These are phyloP conservation scores for Uloborus diversus DNA, from an alignment of 1,140 invertebrate genomes.

Conservation along the genomic window DNA sequence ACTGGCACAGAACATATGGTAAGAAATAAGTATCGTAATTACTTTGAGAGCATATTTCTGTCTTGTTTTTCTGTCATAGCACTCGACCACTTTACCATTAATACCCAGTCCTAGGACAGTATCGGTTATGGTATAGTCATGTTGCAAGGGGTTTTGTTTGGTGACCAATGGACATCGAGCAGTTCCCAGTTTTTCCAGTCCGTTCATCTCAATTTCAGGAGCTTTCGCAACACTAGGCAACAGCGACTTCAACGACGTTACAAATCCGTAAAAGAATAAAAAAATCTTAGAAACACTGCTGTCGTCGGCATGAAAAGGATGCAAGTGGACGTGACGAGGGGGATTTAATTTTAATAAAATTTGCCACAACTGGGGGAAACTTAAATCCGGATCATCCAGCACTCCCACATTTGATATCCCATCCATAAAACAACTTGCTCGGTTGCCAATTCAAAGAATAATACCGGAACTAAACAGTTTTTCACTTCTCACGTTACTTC, in stretches of 20 bases:
- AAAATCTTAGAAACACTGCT: slow-evolving; percentile 15
- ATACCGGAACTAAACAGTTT: no score
- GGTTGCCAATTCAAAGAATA: no score
- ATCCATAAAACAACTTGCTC: no score
- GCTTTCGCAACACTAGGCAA: not conserved
- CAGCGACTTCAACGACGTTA: slow-evolving; percentile 30
- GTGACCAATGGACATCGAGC: slow-evolving; percentile 63
- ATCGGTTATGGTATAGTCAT: slow-evolving; percentile 94
- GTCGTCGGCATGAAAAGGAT: slow-evolving; percentile 32
- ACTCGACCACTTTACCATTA: slow-evolving; percentile 87
- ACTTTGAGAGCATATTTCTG: slow-evolving; percentile 91
- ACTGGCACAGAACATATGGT: no score
- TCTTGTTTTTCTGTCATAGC: slow-evolving; percentile 74
- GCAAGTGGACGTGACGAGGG: not conserved
- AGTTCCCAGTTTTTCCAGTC: slow-evolving; percentile 35
- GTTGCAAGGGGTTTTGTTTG: slow-evolving; percentile 82
- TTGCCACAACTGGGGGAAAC: no score
- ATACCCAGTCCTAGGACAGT: slow-evolving; percentile 96
- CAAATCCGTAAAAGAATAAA: slow-evolving; percentile 24
- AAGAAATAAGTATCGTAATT: no score
- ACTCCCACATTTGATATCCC: slow-evolving; percentile 10
- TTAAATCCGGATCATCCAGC: slow-evolving; percentile 14
- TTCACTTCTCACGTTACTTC: no score
- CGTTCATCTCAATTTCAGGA: slow-evolving; percentile 18
- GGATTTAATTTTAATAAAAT: no score